Conservation (phyloP, 2,797 vertebrate genomes). For the Syndactyla subalaris region DNA sequence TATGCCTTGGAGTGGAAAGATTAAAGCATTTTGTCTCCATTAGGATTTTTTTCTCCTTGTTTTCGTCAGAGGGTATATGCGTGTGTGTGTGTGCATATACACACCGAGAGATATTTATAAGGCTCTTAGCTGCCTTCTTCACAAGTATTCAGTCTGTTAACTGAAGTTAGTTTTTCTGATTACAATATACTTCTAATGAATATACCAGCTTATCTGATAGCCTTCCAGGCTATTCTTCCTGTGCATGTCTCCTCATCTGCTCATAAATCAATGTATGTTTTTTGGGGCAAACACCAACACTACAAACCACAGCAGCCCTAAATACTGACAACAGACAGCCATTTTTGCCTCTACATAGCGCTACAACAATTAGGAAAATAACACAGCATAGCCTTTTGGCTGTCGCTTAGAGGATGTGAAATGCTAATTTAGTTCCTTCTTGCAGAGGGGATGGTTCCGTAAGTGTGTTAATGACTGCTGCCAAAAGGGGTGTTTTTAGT, state of each 20-base stretch:
- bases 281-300: neutral
- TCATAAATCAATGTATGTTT: neutral
- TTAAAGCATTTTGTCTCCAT: neutral
- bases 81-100: rapidly evolving
- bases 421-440: neutral
- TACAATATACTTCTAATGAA: neutral
- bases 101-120: neutral
- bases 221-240: neutral
- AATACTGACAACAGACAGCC: neutral
- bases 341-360: neutral
- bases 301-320: neutral
- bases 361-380: neutral
- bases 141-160: neutral
- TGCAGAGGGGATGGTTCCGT: neutral
- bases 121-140: neutral
- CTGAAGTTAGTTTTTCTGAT: neutral
- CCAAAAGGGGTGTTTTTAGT: neutral
- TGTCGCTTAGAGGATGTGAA: neutral
- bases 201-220: neutral
- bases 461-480: neutral
- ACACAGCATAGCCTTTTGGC: neutral
- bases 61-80: neutral
- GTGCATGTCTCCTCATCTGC: neutral
- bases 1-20: neutral
- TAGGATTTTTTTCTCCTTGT: neutral